A percentile compares a stretch with the other conserved stretches of the same genome.
These are phyloP conservation scores for Sigmodon hispidus DNA, from an alignment of 2,113 vertebrate species.

Conservation along the genomic window DNA sequence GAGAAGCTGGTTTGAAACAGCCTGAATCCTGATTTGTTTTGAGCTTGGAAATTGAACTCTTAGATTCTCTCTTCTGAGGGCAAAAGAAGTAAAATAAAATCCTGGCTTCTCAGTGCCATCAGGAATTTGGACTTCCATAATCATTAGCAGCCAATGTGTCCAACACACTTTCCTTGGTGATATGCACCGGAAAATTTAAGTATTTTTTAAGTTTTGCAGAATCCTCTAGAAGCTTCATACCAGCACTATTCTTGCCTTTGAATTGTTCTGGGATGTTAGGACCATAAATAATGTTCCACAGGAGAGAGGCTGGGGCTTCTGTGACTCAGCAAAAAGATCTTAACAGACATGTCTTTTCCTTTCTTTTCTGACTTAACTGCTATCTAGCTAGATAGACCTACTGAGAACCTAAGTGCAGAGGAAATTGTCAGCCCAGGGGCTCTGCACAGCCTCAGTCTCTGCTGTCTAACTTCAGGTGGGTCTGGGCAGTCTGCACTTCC, in stretches of 20 bases:
- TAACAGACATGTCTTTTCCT: not conserved
- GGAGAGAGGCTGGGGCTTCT: not conserved
- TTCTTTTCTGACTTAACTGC: constrained; percentile 5
- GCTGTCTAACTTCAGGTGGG: not conserved
- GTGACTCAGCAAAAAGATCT: constrained; percentile 66
- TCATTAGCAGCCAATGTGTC: constrained; percentile 45
- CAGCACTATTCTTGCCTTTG: constrained; percentile 16
- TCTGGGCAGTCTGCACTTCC: not conserved
- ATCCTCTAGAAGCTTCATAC: constrained; percentile 58
- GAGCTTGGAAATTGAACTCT: constrained; percentile 29
- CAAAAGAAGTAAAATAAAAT: constrained; percentile 53
- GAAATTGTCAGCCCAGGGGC: not conserved
- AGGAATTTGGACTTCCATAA: constrained; percentile 65
- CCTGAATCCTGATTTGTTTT: constrained; percentile 23
- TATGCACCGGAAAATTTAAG: constrained; percentile 64
- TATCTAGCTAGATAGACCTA: not conserved
- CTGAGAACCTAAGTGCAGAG: not conserved
- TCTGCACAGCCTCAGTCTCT: not conserved
- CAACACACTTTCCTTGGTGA: constrained; percentile 57
- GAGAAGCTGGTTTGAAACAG: constrained; percentile 49
- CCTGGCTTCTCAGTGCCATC: constrained; percentile 5
- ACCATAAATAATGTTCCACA: constrained; percentile 9
- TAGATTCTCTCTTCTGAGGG: not conserved
- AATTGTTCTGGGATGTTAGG: constrained; percentile 70
- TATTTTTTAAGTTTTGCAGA: constrained; percentile 58